A percentile compares a stretch with the other conserved stretches of the same genome.
phyloP scores from a whole-genome alignment of 2,888 invertebrate genomes.

The Germaria angustata region DNA sequence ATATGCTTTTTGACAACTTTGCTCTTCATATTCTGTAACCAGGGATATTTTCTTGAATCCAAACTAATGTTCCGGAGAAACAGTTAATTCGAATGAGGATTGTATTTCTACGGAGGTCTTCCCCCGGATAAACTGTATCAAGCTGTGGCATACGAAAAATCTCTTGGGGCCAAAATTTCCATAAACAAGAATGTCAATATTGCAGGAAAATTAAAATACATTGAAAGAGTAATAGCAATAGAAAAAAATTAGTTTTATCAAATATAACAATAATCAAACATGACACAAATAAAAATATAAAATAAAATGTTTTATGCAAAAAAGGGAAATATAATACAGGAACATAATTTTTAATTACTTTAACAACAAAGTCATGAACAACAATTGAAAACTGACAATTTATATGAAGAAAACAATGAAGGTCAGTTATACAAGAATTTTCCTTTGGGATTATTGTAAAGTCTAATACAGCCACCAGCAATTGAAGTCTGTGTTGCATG shows the following conservation, averaged over 20 bases:
- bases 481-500: neutral
- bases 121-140: no score
- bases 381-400: conserved; percentile 6
- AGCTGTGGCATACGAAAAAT: no score
- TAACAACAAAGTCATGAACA: neutral
- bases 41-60: no score
- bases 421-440: conserved; percentile 46
- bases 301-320: conserved; percentile 35
- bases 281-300: neutral
- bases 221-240: no score
- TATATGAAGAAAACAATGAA: neutral
- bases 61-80: no score
- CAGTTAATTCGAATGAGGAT: no score
- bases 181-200: no score
- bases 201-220: no score
- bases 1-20: no score
- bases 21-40: no score
- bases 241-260: conserved; percentile 1
- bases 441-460: conserved; percentile 46
- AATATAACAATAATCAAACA: conserved; percentile 15
- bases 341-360: conserved; percentile 12
- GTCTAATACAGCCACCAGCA: neutral
- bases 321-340: neutral
- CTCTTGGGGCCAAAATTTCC: no score
- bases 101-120: no score